Evolutionary conservation across 2,113 vertebrate genomes (phyloP), one percentile per base, ranked within the genome.

Genomic region (Elachura formosa): DNA sequence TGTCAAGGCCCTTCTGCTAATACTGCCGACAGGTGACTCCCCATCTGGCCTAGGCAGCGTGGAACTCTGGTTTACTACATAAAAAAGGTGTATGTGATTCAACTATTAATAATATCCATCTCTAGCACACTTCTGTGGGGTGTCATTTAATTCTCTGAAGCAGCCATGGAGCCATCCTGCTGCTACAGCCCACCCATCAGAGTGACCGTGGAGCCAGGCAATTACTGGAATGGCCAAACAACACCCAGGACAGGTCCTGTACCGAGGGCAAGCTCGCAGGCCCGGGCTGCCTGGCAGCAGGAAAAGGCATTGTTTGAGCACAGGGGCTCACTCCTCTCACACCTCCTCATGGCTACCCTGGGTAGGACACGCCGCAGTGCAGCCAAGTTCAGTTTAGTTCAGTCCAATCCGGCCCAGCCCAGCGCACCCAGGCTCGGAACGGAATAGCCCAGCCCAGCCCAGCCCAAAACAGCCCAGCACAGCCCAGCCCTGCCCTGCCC

Each of bases 281-380:
- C 4, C 8, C 10, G 6, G 18, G 0, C 0, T 1, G 17, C 3
- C 19, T 52, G 29, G 51, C 74, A 17, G 11, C 25, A 11, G 12
- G 0, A 0, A 8, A 4, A 20, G 13, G 11, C 26, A 1, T 0
- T 6, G 34, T 8, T 19, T 9, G 45, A 28, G 2, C 9, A 14
- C 43, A 33, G 5, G 7, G 14, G 0, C 62, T 12, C 0, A 0
- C 15, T 11, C 8, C 40, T 38, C 21, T 4, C 9, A 28, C 11
- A 24, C 2, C 36, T 41, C 12, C 26, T 8, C 21, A 28, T 16
- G 11, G 12, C 11, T n/a, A 17, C 3, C 22, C n/a, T n/a, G n/a
- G n/a, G n/a, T n/a, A n/a, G n/a, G n/a, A n/a, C n/a, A n/a, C n/a
- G n/a, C n/a, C n/a, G n/a, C n/a, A n/a, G n/a, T n/a, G n/a, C n/a